Conservation (phyloP, 2,888 invertebrate genomes). For the Adelphocoris suturalis region DNA sequence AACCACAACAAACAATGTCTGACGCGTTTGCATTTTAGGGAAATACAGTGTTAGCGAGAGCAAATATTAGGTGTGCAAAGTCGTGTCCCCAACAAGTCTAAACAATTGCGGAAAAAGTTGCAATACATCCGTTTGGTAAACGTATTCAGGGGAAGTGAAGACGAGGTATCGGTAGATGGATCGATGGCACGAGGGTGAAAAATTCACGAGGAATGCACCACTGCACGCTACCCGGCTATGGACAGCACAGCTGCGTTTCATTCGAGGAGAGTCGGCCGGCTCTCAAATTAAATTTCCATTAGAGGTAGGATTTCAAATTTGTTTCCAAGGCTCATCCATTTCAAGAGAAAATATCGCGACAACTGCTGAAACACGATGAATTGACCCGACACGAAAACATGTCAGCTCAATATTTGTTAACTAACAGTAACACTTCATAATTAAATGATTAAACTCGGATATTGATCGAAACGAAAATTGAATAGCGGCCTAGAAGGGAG, state of each 20-base stretch:
- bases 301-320: not conserved
- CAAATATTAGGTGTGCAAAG: too few species aligned
- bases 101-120: not conserved
- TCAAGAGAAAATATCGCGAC: too few species aligned
- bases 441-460: not conserved
- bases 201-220: conserved; percentile 31
- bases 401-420: too few species aligned
- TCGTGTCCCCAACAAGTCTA: too few species aligned
- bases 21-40: too few species aligned
- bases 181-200: not conserved
- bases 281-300: not conserved
- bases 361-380: too few species aligned
- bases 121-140: not conserved
- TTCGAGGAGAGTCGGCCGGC: not conserved
- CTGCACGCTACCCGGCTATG: not conserved
- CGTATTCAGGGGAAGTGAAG: not conserved
- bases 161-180: not conserved
- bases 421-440: too few species aligned
- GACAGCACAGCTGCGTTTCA: not conserved
- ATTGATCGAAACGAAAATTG: not conserved
- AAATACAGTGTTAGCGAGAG: too few species aligned
- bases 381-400: too few species aligned
- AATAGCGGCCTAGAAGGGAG: not conserved
- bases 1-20: too few species aligned
- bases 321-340: too few species aligned